Evolutionary conservation across 2,888 invertebrate genomes (phyloP).

Genomic region (Drosophila nr. medialis): DNA sequence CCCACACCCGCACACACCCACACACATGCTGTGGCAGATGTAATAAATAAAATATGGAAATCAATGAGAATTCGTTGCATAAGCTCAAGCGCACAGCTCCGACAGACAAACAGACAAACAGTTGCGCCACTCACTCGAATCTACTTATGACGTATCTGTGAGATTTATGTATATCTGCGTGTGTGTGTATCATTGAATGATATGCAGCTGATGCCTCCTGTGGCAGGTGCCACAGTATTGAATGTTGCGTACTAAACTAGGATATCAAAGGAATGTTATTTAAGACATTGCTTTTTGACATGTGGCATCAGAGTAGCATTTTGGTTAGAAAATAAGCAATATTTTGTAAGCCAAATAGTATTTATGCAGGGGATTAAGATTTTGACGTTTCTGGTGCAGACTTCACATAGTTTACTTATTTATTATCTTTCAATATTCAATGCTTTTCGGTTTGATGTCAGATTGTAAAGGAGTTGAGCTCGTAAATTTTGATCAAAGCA

Average conservation of each 20-base stretch:
- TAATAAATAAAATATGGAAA: constrained; percentile 79
- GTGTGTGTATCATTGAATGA: constrained; percentile 36
- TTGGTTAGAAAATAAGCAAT: not conserved
- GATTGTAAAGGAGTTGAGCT: not conserved
- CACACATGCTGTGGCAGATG: constrained; percentile 16
- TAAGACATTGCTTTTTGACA: constrained; percentile 30
- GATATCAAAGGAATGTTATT: constrained; percentile 38
- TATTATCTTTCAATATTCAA: not conserved
- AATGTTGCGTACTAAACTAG: constrained; percentile 1
- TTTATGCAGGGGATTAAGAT: not conserved
- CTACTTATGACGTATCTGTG: constrained; percentile 36
- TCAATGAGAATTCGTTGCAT: constrained; percentile 75
- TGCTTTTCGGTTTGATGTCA: not conserved
- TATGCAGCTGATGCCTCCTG: constrained; percentile 54
- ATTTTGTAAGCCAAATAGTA: not conserved
- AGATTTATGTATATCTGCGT: not conserved
- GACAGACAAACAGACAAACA: constrained; percentile 10
- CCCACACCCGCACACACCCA: constrained; percentile 5
- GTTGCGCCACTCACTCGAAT: constrained; percentile 30
- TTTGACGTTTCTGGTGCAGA: not conserved
- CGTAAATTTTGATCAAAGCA: not conserved
- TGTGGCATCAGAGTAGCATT: not conserved
- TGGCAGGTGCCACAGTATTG: constrained; percentile 26
- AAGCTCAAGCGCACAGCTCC: constrained; percentile 45
- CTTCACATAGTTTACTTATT: not conserved